Base-by-base conservation (phyloP, 2,888 invertebrate species). In the Eurois occulta region DNA sequence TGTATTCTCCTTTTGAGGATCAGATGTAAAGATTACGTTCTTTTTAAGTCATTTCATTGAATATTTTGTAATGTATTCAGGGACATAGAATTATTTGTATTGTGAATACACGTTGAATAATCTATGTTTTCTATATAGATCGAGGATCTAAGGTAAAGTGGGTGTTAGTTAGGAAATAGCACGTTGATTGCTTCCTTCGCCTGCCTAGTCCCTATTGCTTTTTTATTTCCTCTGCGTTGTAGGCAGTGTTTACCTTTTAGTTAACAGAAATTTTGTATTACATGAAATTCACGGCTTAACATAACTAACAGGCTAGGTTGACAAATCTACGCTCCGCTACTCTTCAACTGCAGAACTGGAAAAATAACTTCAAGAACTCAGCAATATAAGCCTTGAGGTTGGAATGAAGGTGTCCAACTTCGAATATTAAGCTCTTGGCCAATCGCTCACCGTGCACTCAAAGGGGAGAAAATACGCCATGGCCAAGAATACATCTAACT, bases 151-250 rank as follows among this genome's bases (percentile, higher is more conserved):
- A 21, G 70, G 78, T 66, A 79, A 70, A 66, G n/a, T 38, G 55
- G 58, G 43, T 35, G n/a, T 32, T 35, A 18, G 67, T 78, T 64
- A 76, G 77, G 77, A 77, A 79, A 77, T 75, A 55, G 55, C 24
- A 6, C 38, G 7, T 35, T 58, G 80, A 86, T 85, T 67, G 24
- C 75, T 85, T 85, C 83, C 87, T 76, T 38, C 60, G 35, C 18
- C 2, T 52, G 24, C 1, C 7, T 6, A 72, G 35, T 3, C 24
- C 5, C n/a, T 43, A 43, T 64, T 32, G 32, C 35, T 13, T 46
- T 65, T 60, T 69, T 38, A 21, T 66, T 58, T 60, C 58, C 78
- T 32, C 35, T 43, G 32, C 32, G 0, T 70, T 32, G n/a, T 38
- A 28, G 58, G 28, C 28, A 60, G 77, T 68, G 41, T 80, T 52